Conservation (phyloP, 1,140 invertebrate genomes). For the Mamestra configurata region DNA sequence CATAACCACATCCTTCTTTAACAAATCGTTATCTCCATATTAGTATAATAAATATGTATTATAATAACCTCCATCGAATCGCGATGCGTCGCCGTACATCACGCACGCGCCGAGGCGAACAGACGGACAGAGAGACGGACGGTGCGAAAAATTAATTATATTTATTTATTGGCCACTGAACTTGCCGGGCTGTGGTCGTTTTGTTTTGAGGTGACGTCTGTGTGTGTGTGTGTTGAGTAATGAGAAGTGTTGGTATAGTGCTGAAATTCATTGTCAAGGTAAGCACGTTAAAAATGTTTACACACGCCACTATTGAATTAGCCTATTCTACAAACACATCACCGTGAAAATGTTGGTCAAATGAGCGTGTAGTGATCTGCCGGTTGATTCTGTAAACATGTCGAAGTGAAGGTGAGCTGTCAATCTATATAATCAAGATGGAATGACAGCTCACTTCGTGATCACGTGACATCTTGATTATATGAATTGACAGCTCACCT, state of each 20-base stretch:
- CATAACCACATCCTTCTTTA: not conserved
- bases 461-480: no score
- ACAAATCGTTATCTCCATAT: not conserved
- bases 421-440: no score
- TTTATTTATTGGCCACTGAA: constrained; percentile 33
- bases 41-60: constrained; percentile 2
- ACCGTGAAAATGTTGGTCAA: no score
- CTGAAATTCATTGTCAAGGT: not conserved
- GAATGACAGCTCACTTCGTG: no score
- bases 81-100: not conserved
- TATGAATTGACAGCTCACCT: no score
- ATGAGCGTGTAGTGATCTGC: no score
- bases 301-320: no score
- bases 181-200: not conserved
- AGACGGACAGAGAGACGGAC: constrained; percentile 1
- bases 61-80: not conserved
- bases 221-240: not conserved
- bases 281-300: no score
- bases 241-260: not conserved
- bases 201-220: not conserved
- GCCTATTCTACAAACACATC: no score
- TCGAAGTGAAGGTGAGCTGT: no score
- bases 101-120: not conserved
- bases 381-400: no score
- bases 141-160: constrained; percentile 40